These are phyloP conservation scores for Zootoca vivipara DNA, from an alignment of 2,113 vertebrate species.

Conservation along the genomic window DNA sequence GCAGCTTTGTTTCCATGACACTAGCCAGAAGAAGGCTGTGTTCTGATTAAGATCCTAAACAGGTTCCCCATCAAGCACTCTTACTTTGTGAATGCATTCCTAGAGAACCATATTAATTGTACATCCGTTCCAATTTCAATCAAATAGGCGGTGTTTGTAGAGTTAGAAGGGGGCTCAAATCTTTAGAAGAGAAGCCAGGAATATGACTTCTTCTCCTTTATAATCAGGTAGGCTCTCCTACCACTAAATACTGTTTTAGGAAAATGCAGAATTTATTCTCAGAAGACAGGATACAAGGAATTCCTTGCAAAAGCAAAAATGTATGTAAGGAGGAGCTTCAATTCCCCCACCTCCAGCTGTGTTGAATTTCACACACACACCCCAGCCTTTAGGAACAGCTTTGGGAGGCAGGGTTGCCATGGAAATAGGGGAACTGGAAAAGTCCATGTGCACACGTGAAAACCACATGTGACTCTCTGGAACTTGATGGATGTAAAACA, in stretches of 20 bases:
- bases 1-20: constrained; percentile 51
- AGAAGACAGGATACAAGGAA: not conserved
- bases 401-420: not conserved
- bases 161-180: not conserved
- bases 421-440: not conserved
- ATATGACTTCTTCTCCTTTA: not conserved
- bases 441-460: not conserved
- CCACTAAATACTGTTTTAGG: not conserved
- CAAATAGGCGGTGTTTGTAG: constrained; percentile 7
- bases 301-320: not conserved
- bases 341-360: not conserved
- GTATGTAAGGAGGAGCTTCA: not conserved
- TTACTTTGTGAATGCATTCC: constrained; percentile 18
- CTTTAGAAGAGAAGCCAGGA: not conserved
- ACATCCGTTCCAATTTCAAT: not conserved
- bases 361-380: too few relatives aligned
- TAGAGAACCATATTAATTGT: not conserved
- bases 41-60: not conserved
- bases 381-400: not conserved
- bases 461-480: not conserved
- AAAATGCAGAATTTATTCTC: not conserved
- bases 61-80: not conserved
- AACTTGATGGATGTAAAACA: too few relatives aligned
- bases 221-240: not conserved
- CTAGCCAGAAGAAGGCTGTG: constrained; percentile 23